phyloP scores from a whole-genome alignment of 1,140 invertebrate species.

The Drosophila kepulauana region DNA sequence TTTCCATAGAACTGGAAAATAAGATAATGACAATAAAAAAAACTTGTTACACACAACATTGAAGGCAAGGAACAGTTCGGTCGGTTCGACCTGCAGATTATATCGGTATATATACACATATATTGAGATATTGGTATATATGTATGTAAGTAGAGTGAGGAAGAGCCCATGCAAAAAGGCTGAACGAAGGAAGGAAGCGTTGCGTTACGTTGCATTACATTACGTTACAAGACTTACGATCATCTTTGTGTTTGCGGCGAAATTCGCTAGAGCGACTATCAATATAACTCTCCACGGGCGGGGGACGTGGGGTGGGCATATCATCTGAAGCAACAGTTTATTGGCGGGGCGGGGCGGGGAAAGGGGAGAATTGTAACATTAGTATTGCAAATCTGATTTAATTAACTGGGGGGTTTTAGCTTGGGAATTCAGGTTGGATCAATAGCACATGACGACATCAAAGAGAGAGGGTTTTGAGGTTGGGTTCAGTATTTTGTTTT shows the following conservation, averaged over 20 bases:
- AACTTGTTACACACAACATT: slow-evolving; percentile 78
- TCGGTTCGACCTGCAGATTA: slow-evolving; percentile 46
- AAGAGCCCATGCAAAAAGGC: slow-evolving; percentile 59
- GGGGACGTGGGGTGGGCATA: slow-evolving; percentile 81
- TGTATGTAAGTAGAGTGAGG: slow-evolving; percentile 13
- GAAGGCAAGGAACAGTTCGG: slow-evolving; percentile 68
- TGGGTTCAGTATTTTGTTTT: slow-evolving; percentile 45
- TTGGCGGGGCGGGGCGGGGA: neutral
- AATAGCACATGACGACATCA: slow-evolving; percentile 70
- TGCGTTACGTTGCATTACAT: slow-evolving; percentile 10
- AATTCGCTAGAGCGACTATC: slow-evolving; percentile 84
- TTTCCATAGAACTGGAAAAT: slow-evolving; percentile 78
- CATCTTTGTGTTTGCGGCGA: slow-evolving; percentile 84
- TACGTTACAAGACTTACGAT: slow-evolving; percentile 75
- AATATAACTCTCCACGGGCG: slow-evolving; percentile 78
- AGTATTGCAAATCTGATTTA: slow-evolving; percentile 8
- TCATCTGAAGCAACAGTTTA: slow-evolving; percentile 66
- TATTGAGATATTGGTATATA: neutral
- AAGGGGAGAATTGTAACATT: slow-evolving; percentile 11
- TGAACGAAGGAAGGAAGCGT: slow-evolving; percentile 18
- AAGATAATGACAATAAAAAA: slow-evolving; percentile 72
- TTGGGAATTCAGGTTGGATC: slow-evolving; percentile 3
- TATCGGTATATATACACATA: slow-evolving; percentile 1
- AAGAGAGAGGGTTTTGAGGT: slow-evolving; percentile 30
- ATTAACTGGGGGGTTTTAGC: slow-evolving; percentile 1